Base-by-base conservation (phyloP, 2,888 invertebrate species). In the Allolobophora icterica region DNA sequence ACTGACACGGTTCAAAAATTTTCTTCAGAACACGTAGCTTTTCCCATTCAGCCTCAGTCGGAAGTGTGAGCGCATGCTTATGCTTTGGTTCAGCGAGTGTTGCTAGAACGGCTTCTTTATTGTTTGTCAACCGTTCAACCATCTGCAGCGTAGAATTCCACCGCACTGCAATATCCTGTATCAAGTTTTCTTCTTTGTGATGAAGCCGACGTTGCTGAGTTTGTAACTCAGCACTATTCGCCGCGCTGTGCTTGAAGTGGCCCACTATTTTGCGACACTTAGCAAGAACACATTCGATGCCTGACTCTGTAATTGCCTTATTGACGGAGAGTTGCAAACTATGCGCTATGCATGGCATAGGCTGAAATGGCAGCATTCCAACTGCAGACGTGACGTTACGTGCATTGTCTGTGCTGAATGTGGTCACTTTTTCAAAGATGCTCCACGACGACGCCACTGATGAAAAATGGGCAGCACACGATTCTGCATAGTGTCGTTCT, bases 61-160 rank as follows among this genome's bases (percentile, higher is more conserved):
- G 15, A 58, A 52, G 71, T 30, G 58, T 19, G n/a, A 34, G 38
- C 34, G 42, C 19, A 21, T 34, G 30, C 71, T 90, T 19, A 24
- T 42, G 33, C 24, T 24, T n/a, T 38, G 30, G 58, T 30, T 58
- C 33, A 4, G 45, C 90, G 6, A 58, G 34, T 52, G 52, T 52
- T 19, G 52, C 52, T 52, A 19, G 5, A 19, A 58, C 33, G 30
- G 90, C 34, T 90, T 45, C 71, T 71, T 58, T 52, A 34, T 90
- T 90, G 24, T 35, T 71, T 71, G 21, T 33, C 30, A 90, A 52
- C 21, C 71, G n/a, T 33, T 90, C n/a, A n/a, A 58, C 71, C 90
- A 90, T 90, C 34, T 58, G 90, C 71, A 58, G 83, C n/a, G 58
- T 58, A 21, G 90, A 90, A n/a, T 90, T 90, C 71, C 71, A 90